A percentile compares a stretch with the other conserved stretches of the same genome.
phyloP scores from a whole-genome alignment of 2,888 invertebrate species.

The Coenonympha arcania region DNA sequence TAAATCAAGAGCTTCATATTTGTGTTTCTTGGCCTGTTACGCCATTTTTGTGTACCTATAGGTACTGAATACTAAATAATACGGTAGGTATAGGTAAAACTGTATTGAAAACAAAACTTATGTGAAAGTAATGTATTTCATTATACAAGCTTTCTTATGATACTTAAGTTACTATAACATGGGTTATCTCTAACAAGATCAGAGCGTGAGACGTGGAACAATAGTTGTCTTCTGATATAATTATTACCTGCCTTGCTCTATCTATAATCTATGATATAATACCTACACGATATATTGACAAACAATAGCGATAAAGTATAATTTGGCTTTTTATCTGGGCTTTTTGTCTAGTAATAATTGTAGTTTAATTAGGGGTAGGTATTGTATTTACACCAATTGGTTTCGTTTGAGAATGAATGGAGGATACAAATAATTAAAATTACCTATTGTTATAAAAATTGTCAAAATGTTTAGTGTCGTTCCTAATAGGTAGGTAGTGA shows the following conservation, averaged over 20 bases:
- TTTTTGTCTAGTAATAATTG: neutral
- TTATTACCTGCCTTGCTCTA: conserved; percentile 7
- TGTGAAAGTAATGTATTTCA: neutral
- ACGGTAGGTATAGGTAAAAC: neutral
- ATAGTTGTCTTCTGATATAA: conserved; percentile 1
- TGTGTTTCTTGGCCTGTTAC: too few species aligned
- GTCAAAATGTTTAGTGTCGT: too few species aligned
- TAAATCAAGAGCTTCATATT: too few species aligned
- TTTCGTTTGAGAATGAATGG: too few species aligned
- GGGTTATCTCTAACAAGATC: neutral
- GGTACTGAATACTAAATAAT: neutral
- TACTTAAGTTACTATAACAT: neutral
- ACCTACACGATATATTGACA: neutral
- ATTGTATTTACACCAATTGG: too few species aligned
- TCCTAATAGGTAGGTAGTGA: too few species aligned
- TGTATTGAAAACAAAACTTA: conserved; percentile 1
- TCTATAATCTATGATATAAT: conserved; percentile 7
- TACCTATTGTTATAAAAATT: too few species aligned
- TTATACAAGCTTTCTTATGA: conserved; percentile 2
- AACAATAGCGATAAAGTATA: neutral
- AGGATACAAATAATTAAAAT: too few species aligned
- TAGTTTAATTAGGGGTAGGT: too few species aligned
- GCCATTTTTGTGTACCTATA: too few species aligned
- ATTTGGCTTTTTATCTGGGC: neutral
- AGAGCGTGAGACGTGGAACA: conserved; percentile 4